Conservation (phyloP, 2,888 invertebrate genomes). For the Leptogaster cylindrica region DNA sequence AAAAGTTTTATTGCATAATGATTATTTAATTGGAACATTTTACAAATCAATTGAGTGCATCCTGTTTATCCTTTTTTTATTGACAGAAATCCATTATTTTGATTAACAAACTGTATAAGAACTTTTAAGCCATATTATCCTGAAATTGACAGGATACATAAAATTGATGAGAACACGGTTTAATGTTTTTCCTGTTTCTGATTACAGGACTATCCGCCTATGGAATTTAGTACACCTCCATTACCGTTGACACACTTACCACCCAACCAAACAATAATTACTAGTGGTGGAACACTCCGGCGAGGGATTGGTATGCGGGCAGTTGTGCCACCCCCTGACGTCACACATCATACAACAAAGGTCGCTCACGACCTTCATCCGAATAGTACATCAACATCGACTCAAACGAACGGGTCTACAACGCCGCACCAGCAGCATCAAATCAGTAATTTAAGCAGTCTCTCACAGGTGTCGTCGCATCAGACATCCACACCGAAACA, state of each 20-base stretch:
- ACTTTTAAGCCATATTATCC: no score
- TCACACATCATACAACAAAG: slow-evolving; percentile 60
- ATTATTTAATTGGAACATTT: no score
- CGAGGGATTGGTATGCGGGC: slow-evolving; percentile 55
- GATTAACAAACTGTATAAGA: no score
- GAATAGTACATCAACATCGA: slow-evolving; percentile 57
- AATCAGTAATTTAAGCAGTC: slow-evolving; percentile 50
- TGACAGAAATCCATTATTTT: no score
- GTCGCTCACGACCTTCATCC: slow-evolving; percentile 58
- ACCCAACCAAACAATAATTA: slow-evolving; percentile 49
- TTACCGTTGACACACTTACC: slow-evolving; percentile 57
- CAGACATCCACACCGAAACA: slow-evolving; percentile 62
- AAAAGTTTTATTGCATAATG: no score
- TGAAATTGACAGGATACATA: no score
- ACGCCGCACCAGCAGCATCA: slow-evolving; percentile 48
- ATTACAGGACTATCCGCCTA: slow-evolving; percentile 60
- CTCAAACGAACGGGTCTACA: slow-evolving; percentile 58
- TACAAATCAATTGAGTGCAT: no score
- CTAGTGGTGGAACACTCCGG: slow-evolving; percentile 56
- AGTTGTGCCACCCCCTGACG: slow-evolving; percentile 60
- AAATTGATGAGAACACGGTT: no score
- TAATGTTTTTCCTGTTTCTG: slow-evolving; percentile 37
- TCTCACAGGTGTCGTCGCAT: slow-evolving; percentile 50
- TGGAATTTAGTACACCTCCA: slow-evolving; percentile 58
- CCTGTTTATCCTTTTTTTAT: no score